Conservation (phyloP, 2,888 invertebrate genomes). For the Cryptosula pallasiana region DNA sequence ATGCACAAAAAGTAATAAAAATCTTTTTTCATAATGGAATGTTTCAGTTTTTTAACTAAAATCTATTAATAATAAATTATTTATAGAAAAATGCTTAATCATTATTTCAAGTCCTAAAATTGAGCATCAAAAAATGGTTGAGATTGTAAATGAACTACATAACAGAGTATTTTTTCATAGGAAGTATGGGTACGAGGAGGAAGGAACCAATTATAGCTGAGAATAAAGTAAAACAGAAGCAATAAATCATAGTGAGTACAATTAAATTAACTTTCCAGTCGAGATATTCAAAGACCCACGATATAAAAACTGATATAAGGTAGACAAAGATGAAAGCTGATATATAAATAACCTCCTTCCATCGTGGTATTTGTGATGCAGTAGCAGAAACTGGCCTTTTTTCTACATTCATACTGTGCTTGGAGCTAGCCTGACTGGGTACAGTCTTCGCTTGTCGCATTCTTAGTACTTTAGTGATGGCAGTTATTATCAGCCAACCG, state of each 20-base stretch:
- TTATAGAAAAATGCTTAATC: too few relatives aligned
- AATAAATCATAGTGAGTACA: slow-evolving; percentile 14
- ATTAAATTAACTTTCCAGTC: slow-evolving; percentile 12
- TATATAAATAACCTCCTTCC: slow-evolving; percentile 6
- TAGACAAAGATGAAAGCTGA: background rate
- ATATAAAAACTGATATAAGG: background rate
- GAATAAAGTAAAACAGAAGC: background rate
- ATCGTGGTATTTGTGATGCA: background rate
- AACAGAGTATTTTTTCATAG: too few relatives aligned
- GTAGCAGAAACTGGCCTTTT: background rate
- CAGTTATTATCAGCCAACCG: slow-evolving; percentile 15
- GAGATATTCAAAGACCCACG: slow-evolving; percentile 12
- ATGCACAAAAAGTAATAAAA: too few relatives aligned
- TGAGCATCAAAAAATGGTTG: too few relatives aligned
- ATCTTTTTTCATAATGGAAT: too few relatives aligned
- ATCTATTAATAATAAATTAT: too few relatives aligned
- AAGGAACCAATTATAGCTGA: background rate
- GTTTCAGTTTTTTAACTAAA: too few relatives aligned
- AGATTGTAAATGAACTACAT: too few relatives aligned
- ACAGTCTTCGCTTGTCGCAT: background rate
- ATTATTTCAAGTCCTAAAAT: too few relatives aligned
- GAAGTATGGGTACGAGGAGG: background rate
- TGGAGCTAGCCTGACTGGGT: background rate
- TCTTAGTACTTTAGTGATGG: slow-evolving; percentile 2
- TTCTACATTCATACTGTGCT: background rate